phyloP scores from a whole-genome alignment of 1,140 invertebrate species.

The Leptinotarsa defecta region DNA sequence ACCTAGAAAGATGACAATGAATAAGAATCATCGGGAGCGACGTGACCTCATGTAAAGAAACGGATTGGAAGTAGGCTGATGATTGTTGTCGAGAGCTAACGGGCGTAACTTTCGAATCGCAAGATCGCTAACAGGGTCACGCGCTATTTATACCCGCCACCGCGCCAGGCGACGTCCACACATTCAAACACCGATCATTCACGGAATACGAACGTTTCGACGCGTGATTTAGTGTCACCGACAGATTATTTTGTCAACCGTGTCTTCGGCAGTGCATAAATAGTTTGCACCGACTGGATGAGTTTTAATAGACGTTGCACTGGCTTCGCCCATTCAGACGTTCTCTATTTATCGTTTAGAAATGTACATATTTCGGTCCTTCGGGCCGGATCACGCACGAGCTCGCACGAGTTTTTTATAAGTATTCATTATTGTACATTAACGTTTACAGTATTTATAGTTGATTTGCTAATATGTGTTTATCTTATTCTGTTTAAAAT shows the following conservation, averaged over 20 bases:
- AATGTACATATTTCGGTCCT: too few relatives aligned
- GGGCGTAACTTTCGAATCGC: slow-evolving; percentile 21
- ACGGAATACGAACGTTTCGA: slow-evolving; percentile 5
- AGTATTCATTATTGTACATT: too few relatives aligned
- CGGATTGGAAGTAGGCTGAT: neutral
- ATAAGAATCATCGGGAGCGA: neutral
- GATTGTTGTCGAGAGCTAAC: slow-evolving; percentile 15
- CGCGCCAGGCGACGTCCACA: neutral
- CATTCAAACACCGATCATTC: slow-evolving; percentile 5
- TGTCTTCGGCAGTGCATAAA: neutral
- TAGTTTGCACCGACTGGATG: too few relatives aligned
- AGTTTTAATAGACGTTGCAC: too few relatives aligned
- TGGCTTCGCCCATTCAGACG: too few relatives aligned
- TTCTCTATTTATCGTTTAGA: too few relatives aligned
- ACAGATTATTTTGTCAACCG: slow-evolving; percentile 1
- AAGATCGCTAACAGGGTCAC: slow-evolving; percentile 24
- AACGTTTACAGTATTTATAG: too few relatives aligned
- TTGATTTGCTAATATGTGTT: too few relatives aligned
- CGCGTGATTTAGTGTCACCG: neutral
- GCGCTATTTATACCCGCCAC: slow-evolving; percentile 20
- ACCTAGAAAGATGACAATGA: too few relatives aligned
- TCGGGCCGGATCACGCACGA: too few relatives aligned
- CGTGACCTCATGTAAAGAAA: neutral
- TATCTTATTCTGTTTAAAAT: too few relatives aligned
- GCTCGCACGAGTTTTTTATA: too few relatives aligned